Base-by-base conservation (phyloP, 1,140 invertebrate genomes). In the Triops longicaudatus region DNA sequence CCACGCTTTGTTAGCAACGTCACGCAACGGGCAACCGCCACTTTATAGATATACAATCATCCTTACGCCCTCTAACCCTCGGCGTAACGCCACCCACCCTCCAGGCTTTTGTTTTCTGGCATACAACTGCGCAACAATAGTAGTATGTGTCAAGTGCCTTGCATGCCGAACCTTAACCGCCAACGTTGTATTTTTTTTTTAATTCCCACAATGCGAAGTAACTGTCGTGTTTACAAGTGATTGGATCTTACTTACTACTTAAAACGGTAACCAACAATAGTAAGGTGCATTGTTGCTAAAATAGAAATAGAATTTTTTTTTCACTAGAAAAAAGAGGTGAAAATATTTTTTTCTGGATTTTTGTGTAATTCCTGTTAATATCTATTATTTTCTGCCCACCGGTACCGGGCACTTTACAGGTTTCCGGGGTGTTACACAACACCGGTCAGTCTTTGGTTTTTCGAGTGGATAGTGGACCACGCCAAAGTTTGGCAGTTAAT, bases 351-450 rank as follows among this genome's bases (percentile, higher is more conserved):
- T 74, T 74, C 73, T 31, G 12, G 77, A 7, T 74, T 42, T 75
- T 76, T 71, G 26, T 75, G 76, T 78, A 74, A 0, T 76, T 22
- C 78, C 71, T 37, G 75, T 26, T 78, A 37, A 72, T 79, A 71
- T 12, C 43, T 43, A 63, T 72, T 43, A 77, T 75, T 76, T 83
- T 84, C 14, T 85, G 95, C 92, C 90, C 14, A n/a, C 37, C 44
- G 74, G 14, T 75, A 71, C 37, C 42, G 50, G 17, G 31, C 31
- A 37, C 28, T 26, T 17, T 73, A 73, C 37, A 78, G 74, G 74
- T 80, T 42, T 73, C 74, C 50, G 80, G 79, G 14, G 76, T 77
- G 41, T 43, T 81, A 71, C 78, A 80, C 22, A 80, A 81, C 77
- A 80, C 80, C 22, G 80, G 80, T 10, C 78, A 81, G 72, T 78